Evolutionary conservation across 2,113 vertebrate species (phyloP), one percentile per base, ranked within the genome.

Genomic region (Peromyscus californicus): DNA sequence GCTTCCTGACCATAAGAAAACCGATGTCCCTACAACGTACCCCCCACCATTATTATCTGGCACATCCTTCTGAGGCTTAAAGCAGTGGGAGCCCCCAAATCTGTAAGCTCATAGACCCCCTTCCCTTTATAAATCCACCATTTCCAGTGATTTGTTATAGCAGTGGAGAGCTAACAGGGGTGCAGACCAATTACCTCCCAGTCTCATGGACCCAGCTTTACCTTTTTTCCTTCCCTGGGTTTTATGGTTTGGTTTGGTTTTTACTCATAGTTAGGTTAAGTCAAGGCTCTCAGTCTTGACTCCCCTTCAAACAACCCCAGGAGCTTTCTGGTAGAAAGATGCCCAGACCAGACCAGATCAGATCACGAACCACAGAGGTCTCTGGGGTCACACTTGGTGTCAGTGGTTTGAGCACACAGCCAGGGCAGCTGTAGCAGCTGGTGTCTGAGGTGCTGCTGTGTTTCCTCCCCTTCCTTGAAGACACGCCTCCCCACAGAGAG

Each of bases 401-500:
- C 21, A 8, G 12, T 7, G 1, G 51, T 67, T 76, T 59, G 54
- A 39, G 31, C 15, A 0, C 39, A 51, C 31, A 86, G 72, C 31
- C 88, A 45, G 88, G 67, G 31, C 31, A 51, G 54, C 39, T 15
- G 51, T 24, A 13, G 59, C 51, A 86, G 54, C 75, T 63, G 9
- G 59, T 65, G 24, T 94, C n/a, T 67, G n/a, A 91, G 63, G 72
- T 0, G 1, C 42, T 70, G n/a, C 15, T n/a, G n/a, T 36, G 63
- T 33, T 72, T 24, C 57, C 36, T 39, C 33, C 17, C 0, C 39
- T 89, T 88, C 29, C 10, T 36, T 6, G 57, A 7, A 57, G 24
- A 21, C n/a, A 36, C 2, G 0, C 0, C 3, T 17, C 59, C 51
- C 42, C 21, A 65, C 0, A 3, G 48, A 39, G 59, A 85, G 2